Evolutionary conservation across 2,113 vertebrate species (phyloP).

Genomic region (Vimba vimba): DNA sequence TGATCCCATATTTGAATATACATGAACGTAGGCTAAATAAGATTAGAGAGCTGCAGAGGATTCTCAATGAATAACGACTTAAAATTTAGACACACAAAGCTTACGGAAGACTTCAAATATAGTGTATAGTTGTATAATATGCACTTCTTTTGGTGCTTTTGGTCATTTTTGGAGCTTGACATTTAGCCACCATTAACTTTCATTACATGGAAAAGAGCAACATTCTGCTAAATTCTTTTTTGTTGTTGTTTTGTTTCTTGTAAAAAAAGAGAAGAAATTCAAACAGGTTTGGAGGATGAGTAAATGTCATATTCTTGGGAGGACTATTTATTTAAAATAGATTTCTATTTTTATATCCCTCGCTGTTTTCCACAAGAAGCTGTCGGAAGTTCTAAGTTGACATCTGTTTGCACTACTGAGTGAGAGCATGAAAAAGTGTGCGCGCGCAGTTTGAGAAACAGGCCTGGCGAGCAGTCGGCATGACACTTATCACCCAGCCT

Average conservation of each 20-base stretch:
- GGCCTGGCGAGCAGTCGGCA: slow-evolving; percentile 23
- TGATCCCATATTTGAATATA: background rate
- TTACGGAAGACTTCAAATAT: background rate
- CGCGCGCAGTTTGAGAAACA: slow-evolving; percentile 25
- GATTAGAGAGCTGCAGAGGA: background rate
- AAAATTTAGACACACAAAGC: background rate
- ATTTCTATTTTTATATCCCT: background rate
- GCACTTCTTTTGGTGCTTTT: background rate
- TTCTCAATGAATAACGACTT: background rate
- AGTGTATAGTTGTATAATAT: background rate
- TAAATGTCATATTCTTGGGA: background rate
- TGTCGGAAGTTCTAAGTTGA: background rate
- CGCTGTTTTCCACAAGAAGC: background rate
- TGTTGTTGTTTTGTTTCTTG: no score
- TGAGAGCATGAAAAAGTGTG: slow-evolving; percentile 25
- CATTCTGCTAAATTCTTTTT: background rate
- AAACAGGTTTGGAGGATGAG: background rate
- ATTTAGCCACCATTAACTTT: background rate
- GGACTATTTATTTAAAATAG: background rate
- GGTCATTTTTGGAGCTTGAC: background rate
- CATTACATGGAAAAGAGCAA: background rate
- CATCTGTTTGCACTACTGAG: slow-evolving; percentile 36
- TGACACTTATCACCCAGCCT: slow-evolving; percentile 48
- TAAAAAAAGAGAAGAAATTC: background rate
- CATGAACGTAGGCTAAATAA: background rate